Conservation (phyloP, 2,888 invertebrate genomes). For the Hemistola chrysoprasaria region DNA sequence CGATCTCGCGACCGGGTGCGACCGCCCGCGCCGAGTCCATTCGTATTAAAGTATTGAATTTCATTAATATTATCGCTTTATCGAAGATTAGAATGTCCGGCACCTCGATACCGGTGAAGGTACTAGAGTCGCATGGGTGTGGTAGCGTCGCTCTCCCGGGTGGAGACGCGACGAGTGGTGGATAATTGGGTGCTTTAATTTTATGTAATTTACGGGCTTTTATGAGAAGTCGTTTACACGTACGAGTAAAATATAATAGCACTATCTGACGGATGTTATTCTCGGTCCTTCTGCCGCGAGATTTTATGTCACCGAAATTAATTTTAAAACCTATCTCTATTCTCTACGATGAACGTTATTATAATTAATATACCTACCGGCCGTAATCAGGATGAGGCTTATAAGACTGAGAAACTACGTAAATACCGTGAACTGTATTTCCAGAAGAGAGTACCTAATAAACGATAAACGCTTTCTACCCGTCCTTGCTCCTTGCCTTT, state of each 20-base stretch:
- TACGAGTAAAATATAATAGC: slow-evolving; percentile 52
- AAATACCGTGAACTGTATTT: slow-evolving; percentile 73
- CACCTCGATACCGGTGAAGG: slow-evolving; percentile 40
- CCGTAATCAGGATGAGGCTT: slow-evolving; percentile 63
- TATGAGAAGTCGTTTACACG: slow-evolving; percentile 53
- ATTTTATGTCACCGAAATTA: slow-evolving; percentile 16
- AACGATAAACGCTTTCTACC: slow-evolving; percentile 78
- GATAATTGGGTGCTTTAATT: slow-evolving; percentile 73
- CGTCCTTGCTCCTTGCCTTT: slow-evolving; percentile 81
- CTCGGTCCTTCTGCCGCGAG: slow-evolving; percentile 26
- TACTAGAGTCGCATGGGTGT: slow-evolving; percentile 39
- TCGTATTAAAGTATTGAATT: slow-evolving; percentile 54
- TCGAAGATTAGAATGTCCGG: slow-evolving; percentile 47
- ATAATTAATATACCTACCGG: slow-evolving; percentile 57
- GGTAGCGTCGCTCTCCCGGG: slow-evolving; percentile 44
- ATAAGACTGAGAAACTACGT: slow-evolving; percentile 80
- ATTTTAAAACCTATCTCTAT: slow-evolving; percentile 28
- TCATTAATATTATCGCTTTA: slow-evolving; percentile 53
- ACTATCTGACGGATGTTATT: slow-evolving; percentile 49
- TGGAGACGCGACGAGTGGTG: slow-evolving; percentile 62
- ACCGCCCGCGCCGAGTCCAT: slow-evolving; percentile 62
- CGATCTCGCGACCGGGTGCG: slow-evolving; percentile 52
- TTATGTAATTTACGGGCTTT: slow-evolving; percentile 64
- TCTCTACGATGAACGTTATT: slow-evolving; percentile 31
- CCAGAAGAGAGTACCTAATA: slow-evolving; percentile 67